These are phyloP conservation scores for Salminus brasiliensis DNA, from an alignment of 2,113 vertebrate genomes.

Conservation along the genomic window DNA sequence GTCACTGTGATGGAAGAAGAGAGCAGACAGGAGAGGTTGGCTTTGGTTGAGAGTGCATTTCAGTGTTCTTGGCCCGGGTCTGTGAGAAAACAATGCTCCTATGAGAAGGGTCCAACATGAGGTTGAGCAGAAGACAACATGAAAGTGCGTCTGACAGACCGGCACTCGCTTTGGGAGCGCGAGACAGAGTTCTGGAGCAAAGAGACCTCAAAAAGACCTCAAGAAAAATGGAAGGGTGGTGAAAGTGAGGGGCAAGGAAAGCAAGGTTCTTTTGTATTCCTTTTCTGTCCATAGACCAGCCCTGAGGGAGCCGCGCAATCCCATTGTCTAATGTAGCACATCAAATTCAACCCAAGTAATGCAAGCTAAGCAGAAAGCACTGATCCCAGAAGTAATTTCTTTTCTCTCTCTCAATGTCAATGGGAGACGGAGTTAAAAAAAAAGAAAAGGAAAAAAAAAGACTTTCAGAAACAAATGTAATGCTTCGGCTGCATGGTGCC, in stretches of 20 bases:
- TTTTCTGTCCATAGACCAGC: constrained; percentile 33
- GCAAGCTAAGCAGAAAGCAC: constrained; percentile 62
- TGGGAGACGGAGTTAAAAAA: constrained; percentile 25
- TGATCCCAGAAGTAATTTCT: constrained; percentile 56
- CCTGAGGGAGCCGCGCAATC: constrained; percentile 38
- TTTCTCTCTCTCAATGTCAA: constrained; percentile 53
- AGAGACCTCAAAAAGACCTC: constrained; percentile 20
- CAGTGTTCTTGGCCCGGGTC: background rate
- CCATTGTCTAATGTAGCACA: constrained; percentile 58
- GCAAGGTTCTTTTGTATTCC: constrained; percentile 32
- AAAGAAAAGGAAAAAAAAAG: background rate
- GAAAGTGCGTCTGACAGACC: constrained; percentile 7
- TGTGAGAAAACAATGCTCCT: constrained; percentile 1
- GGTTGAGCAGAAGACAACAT: constrained; percentile 11
- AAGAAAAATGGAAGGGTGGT: constrained; percentile 22
- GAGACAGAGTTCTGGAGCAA: constrained; percentile 5
- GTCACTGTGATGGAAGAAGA: background rate
- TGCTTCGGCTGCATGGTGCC: background rate
- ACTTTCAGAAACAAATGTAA: constrained; percentile 42
- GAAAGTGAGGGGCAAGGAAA: background rate
- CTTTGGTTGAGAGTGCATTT: background rate
- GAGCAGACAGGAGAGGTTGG: background rate
- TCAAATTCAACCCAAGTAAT: constrained; percentile 57
- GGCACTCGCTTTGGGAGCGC: constrained; percentile 18
- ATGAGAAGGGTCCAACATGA: background rate